Evolutionary conservation across 1,140 invertebrate species (phyloP), one percentile per base, ranked within the genome.

Genomic region (Drosophila kepulauana): DNA sequence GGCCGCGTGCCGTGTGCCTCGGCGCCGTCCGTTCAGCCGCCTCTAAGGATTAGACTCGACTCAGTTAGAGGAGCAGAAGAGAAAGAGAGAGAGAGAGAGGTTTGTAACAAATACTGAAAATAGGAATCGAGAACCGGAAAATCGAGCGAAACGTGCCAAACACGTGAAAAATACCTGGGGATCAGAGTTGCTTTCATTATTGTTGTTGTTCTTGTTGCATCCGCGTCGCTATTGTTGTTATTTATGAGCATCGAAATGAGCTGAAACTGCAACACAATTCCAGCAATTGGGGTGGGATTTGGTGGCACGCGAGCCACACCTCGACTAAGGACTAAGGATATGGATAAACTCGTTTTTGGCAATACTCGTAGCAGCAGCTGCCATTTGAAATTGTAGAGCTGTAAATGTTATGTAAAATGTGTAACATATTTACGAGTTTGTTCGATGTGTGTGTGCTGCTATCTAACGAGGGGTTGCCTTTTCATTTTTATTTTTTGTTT

Each of bases 81-180:
- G 33, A 13, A 16, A 48, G 45, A 45, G 15, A 48, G 20, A 8
- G 5, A 33, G 1, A 16, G 54, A 16, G 54, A 33, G 33, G 58
- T 7, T 43, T 41, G 61, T 46, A 56, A 48, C 33, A 65, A 71
- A 71, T 64, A 54, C 61, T 25, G 71, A 71, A 68, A 66, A 62
- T 76, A 49, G 52, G 58, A 86, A 81, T 84, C 71, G 84, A 82
- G 81, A 91, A 86, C 97, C 97, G 33, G 94, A 95, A 77, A 98
- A 97, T 92, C 96, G 98, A 91, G 94, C 96, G 76, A 96, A 94
- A 77, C 97, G 97, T 93, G 97, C 97, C 8, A 94, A 94, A 68
- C 96, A 97, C 87, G 96, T 98, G 4, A 97, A 97, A 93, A 95
- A 96, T 38, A 99, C 98, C 8, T 99, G 97, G 98, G 97, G 96